Percentiles rank a stretch among this genome's conserved stretches.
phyloP scores from a whole-genome alignment of 2,888 invertebrate genomes.

The Ypsolopha scabrella region DNA sequence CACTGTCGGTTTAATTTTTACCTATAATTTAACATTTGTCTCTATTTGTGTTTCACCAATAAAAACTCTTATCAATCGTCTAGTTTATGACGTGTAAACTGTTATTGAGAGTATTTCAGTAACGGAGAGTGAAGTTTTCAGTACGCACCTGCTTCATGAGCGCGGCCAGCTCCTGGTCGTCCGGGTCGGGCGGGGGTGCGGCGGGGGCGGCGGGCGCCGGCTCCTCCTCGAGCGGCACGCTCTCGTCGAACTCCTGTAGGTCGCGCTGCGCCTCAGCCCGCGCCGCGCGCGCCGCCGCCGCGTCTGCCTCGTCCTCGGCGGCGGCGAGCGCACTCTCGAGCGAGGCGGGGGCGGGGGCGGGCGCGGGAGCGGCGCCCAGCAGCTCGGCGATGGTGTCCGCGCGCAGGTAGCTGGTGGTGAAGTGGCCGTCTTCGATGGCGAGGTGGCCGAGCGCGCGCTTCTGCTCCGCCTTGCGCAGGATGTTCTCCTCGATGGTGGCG shows the following conservation, averaged over 20 bases:
- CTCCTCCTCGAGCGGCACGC: conserved; percentile 86
- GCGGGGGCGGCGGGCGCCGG: conserved; percentile 58
- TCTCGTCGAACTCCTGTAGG: conserved; percentile 96
- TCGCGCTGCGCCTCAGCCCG: conserved; percentile 91
- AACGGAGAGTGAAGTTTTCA: background rate
- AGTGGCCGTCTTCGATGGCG: conserved; percentile 98
- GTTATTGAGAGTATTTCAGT: no score
- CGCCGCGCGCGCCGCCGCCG: conserved; percentile 88
- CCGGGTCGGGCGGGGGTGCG: conserved; percentile 11
- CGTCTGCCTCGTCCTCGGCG: conserved; percentile 96
- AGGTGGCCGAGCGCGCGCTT: conserved; percentile 95
- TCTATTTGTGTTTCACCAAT: no score
- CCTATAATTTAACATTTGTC: no score
- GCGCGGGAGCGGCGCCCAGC: conserved; percentile 9
- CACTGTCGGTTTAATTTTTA: no score
- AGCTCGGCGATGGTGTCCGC: conserved; percentile 42
- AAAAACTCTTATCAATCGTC: no score
- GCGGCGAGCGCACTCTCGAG: conserved; percentile 88
- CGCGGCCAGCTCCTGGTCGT: conserved; percentile 27
- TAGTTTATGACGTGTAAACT: no score
- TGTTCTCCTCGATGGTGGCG: conserved; percentile 98
- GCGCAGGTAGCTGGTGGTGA: conserved; percentile 97
- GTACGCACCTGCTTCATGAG: conserved; percentile 38
- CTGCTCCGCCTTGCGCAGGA: conserved; percentile 98
- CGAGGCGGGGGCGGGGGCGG: conserved; percentile 74